Conservation (phyloP, 2,888 invertebrate species). For the Eilema caniola region DNA sequence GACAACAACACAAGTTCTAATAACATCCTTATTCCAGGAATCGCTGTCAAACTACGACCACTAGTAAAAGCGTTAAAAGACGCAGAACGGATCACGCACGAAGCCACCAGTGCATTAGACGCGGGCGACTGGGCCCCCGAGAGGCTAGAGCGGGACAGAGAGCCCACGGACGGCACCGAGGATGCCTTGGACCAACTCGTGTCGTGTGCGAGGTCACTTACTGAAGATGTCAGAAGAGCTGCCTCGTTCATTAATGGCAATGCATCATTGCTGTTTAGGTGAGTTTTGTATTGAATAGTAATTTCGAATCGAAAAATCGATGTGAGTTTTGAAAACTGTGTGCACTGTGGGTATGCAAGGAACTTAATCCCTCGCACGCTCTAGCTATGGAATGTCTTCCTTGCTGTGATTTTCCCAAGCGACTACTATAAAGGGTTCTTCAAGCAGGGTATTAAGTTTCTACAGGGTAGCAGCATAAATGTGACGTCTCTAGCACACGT, state of each 20-base stretch:
- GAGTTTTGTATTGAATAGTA: constrained; percentile 19
- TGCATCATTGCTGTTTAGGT: constrained; percentile 92
- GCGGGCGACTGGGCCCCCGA: constrained; percentile 93
- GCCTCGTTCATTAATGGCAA: constrained; percentile 97
- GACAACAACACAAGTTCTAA: neutral
- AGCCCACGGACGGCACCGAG: constrained; percentile 88
- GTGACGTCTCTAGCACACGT: too few relatives aligned
- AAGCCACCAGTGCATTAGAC: constrained; percentile 91
- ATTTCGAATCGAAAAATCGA: neutral
- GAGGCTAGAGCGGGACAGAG: constrained; percentile 84
- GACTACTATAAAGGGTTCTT: too few relatives aligned
- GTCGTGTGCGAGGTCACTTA: constrained; percentile 94
- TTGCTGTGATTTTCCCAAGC: too few relatives aligned
- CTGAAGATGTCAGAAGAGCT: constrained; percentile 95
- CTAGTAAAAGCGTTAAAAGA: constrained; percentile 93
- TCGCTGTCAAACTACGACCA: constrained; percentile 91
- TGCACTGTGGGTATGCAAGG: too few relatives aligned
- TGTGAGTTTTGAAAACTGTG: too few relatives aligned
- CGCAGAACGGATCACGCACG: constrained; percentile 93
- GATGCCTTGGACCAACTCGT: constrained; percentile 96
- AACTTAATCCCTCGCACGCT: too few relatives aligned
- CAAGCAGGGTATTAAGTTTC: too few relatives aligned
- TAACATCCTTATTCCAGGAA: constrained; percentile 65
- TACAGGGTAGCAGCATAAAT: too few relatives aligned
- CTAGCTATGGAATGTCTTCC: too few relatives aligned